Evolutionary conservation across 1,140 invertebrate species (phyloP).

Genomic region (Apis cerana): DNA sequence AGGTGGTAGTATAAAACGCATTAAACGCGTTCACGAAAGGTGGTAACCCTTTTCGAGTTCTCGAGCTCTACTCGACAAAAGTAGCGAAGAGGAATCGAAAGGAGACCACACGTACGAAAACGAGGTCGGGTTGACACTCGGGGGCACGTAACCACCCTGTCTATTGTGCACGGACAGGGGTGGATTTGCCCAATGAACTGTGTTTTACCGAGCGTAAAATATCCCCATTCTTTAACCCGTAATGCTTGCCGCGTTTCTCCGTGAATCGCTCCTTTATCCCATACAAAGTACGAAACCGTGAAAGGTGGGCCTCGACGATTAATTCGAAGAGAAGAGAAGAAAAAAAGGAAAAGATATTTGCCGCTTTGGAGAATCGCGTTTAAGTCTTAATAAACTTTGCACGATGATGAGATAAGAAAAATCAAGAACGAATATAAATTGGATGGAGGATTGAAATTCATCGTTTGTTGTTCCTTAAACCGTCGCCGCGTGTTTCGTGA

Average conservation of each 20-base stretch:
- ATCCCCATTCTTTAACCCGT: conserved; percentile 75
- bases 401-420: too few species aligned
- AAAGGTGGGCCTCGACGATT: conserved; percentile 37
- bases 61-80: conserved; percentile 50
- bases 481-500: neutral
- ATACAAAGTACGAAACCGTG: conserved; percentile 55
- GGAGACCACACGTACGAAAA: conserved; percentile 67
- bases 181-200: conserved; percentile 66
- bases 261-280: conserved; percentile 67
- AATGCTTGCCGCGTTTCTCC: conserved; percentile 74
- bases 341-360: conserved; percentile 15
- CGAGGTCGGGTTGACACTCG: conserved; percentile 75
- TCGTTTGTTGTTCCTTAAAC: conserved; percentile 11
- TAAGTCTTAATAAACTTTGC: too few species aligned
- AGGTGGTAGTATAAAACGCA: neutral
- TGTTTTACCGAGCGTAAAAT: conserved; percentile 79
- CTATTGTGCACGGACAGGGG: conserved; percentile 67
- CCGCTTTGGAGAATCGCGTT: neutral
- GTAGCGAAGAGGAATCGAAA: conserved; percentile 53
- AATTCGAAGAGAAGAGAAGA: conserved; percentile 29
- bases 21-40: conserved; percentile 9
- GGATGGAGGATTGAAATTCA: neutral
- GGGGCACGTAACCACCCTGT: conserved; percentile 63
- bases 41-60: conserved; percentile 48
- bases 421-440: too few species aligned